Base-by-base conservation (phyloP, 2,797 vertebrate genomes). In the Sebastes oblongus region DNA sequence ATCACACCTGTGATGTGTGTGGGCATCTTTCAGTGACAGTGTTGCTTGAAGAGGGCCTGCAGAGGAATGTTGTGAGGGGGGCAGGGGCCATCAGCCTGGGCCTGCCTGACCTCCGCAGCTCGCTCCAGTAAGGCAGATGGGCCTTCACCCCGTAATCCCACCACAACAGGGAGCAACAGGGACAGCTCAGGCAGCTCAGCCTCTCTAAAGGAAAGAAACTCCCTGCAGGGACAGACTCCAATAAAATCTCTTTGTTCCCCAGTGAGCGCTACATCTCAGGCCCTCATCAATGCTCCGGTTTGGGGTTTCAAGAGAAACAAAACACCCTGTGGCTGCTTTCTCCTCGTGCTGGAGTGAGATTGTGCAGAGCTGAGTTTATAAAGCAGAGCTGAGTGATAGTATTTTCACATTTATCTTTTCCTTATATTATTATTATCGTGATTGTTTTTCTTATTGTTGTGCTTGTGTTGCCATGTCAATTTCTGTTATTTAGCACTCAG, bases 221-320 rank as follows among this genome's bases (percentile, higher is more conserved):
- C 89, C 93, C 92, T 86, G 85, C 86, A 88, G 92, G 88, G 89
- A 85, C 32, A 72, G 59, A 82, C 91, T 81, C 87, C 90, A 91
- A 91, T 94, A 92, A 95, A 95, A 92, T 81, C 36, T 74, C 91
- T 95, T 94, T 93, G 93, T 93, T 93, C 88, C 84, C 77, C 54
- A 22, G 69, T 24, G 86, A 86, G 79, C 4, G n/a, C 80, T 83
- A 34, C 89, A 90, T 92, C 90, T 92, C 80, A 88, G 81, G 75
- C 78, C 85, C 72, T 85, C 89, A 89, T 92, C 89, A 89, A 66
- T 88, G 85, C 81, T 78, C 46, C 11, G 36, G 72, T 83, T 88
- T 88, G 85, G 77, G 84, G 70, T 89, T 90, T 89, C 83, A 90
- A 54, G 83, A 91, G 81, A 88, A 90, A 84, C 83, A 25, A 67